Base-by-base conservation (phyloP, 2,797 vertebrate species). In the Apogon hyalosoma region DNA sequence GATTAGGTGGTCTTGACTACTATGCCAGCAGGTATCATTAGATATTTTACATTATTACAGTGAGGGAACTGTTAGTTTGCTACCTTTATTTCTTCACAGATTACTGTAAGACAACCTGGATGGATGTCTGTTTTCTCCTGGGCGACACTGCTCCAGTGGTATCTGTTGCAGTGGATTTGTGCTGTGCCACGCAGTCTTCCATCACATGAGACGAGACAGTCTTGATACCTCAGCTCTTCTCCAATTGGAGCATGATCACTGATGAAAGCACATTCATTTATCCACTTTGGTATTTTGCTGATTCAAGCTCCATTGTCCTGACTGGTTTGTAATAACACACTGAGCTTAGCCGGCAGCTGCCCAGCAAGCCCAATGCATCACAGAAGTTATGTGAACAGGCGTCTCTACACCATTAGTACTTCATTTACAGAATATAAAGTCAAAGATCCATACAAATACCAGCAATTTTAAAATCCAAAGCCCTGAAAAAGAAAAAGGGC, bases 241-340 rank as follows among this genome's bases (percentile, higher is more conserved):
- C 58, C 71, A 69, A 67, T 57, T 73, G 69, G 63, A 80, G 66
- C 73, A 75, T 64, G 73, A 68, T 68, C 6, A 1, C 46, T 51
- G 64, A 79, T 79, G 36, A 84, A 74, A 84, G 70, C 67, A 69
- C 64, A 61, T 48, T 81, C 69, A 81, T 88, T 86, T 78, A 78
- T 86, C 69, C 73, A 78, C 61, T 88, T 79, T 82, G 77, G 78
- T 82, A 88, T 89, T 91, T 58, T 88, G 87, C 86, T 91, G 88
- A 90, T 72, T 82, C 63, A 83, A 79, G 69, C 69, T 62, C 72
- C 3, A 16, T 74, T 66, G 73, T 86, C 65, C 69, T 8, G 40
- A 50, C 70, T 71, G 52, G 59, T 36, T 79, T 78, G 63, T 69
- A 71, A 82, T 65, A 88, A 87, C 86, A 84, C 70, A 60, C 75